Base-by-base conservation (phyloP, 2,113 vertebrate species). In the Tympanuchus pallidicinctus region DNA sequence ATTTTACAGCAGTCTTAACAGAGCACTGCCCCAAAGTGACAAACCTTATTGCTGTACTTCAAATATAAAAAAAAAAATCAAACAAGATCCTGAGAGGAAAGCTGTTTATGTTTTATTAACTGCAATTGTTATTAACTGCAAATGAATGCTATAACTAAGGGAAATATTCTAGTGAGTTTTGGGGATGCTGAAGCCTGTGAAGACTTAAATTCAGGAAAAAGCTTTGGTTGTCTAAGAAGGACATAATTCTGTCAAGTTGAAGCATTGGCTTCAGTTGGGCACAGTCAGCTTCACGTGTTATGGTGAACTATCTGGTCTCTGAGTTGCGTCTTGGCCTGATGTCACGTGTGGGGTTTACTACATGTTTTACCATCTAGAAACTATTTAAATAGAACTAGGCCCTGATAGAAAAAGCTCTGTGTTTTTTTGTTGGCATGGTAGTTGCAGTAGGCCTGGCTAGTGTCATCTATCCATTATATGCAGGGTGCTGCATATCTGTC, bases 311-410 rank as follows among this genome's bases (percentile, higher is more conserved):
- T 65, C 61, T 36, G 34, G 38, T 18, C 5, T 8, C 65, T 25
- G 47, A 56, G 69, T 10, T 83, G 34, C 59, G 34, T 57, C 72
- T 54, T 52, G 60, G 59, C 56, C 61, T 40, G 54, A 10, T 32
- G 64, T 5, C 43, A 42, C 4, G 0, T 1, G 6, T 21, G 45
- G n/a, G 30, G 13, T 18, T 73, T 42, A 10, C 24, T 3, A 0
- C 4, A 47, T 54, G 36, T 73, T 91, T 89, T 76, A 59, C 59
- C 79, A 70, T 40, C 30, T 25, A 36, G 54, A 75, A 79, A 25
- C 43, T 2, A 11, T 12, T 80, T 63, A 56, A 21, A 27, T 1
- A 47, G 38, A 50, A 4, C 22, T 8, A 48, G 77, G 38, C 16
- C 59, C 52, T 60, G 78, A 8, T 57, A n/a, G 18, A 8, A 22